Base-by-base conservation (phyloP, 2,888 invertebrate genomes). In the Nematopogon swammerdamellus region DNA sequence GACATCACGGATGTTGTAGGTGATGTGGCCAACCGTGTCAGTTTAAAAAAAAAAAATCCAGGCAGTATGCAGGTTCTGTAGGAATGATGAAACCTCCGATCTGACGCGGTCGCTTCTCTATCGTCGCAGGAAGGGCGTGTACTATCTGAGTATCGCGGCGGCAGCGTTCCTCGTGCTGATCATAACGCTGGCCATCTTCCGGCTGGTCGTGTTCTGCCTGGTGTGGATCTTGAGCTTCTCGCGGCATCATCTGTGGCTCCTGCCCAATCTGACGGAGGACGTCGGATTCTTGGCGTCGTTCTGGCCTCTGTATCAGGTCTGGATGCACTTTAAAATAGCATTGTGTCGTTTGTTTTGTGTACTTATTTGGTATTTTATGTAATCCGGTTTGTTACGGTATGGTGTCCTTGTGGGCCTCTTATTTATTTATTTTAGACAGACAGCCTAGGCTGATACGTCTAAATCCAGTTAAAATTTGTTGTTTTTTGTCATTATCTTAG, bases 191-290 rank as follows among this genome's bases (percentile, higher is more conserved):
- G 94, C 95, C 16, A 86, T 97, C 19, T 81, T 97, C 18, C 89
- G 98, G 49, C 82, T 95, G 54, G 87, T 98, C 51, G 83, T 99
- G 48, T 99, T 98, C 80, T 93, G 93, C 58, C 63, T 90, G 8
- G 86, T 99, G 18, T 99, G 97, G 97, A 65, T 89, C 10, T 60
- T 91, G 16, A 93, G 96, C 0, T 80, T 93, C 52, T 93, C 97
- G 4, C 85, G 90, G 60, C 92, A 97, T 69, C 95, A 97, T 66
- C 83, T 99, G 56, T 99, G 99, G 98, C 84, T 99, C 55, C 83
- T 99, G 60, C 99, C 99, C n/a, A 99, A 99, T 77, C 82, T 99
- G 44, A 97, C 97, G 0, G 99, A 98, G 72, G 99, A 99, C 66
- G 98, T 98, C 20, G 97, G 99, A 49, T 96, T 99, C 82, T 90